Percentiles rank a stretch among this genome's conserved stretches.
phyloP scores from a whole-genome alignment of 2,888 invertebrate genomes.

The Drosophila greeni region DNA sequence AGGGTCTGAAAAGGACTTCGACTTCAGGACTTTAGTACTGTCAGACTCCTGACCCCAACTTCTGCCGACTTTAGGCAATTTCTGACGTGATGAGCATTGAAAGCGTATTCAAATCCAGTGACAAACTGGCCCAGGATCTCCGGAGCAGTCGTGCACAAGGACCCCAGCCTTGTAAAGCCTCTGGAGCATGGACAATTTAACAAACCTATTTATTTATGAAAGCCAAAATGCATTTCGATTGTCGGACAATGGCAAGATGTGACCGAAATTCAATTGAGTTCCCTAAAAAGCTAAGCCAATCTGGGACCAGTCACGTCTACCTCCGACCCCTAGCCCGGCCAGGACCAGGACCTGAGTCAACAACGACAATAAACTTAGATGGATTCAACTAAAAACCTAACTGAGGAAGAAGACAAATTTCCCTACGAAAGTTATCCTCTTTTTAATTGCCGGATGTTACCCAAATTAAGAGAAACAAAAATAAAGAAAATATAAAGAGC shows the following conservation, averaged over 20 bases:
- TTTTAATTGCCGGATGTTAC: neutral
- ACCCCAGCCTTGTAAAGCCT: constrained; percentile 10
- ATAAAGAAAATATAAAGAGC: too few relatives aligned
- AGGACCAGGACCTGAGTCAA: constrained; percentile 20
- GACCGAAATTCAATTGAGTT: constrained; percentile 59
- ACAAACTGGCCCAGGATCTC: constrained; percentile 53
- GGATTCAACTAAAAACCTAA: constrained; percentile 13
- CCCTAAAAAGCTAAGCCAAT: constrained; percentile 50
- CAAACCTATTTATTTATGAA: constrained; percentile 69
- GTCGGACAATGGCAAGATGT: constrained; percentile 51
- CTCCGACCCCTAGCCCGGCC: neutral
- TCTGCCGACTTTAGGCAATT: constrained; percentile 22
- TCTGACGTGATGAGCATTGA: constrained; percentile 64
- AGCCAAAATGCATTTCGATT: constrained; percentile 60
- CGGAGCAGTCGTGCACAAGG: constrained; percentile 26
- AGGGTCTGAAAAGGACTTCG: constrained; percentile 2
- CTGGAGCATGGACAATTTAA: constrained; percentile 63
- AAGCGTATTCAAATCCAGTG: constrained; percentile 65
- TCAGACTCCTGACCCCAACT: constrained; percentile 20
- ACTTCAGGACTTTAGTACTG: constrained; percentile 1
- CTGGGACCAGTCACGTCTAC: constrained; percentile 52
- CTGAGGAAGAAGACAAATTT: neutral
- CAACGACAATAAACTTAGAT: constrained; percentile 35
- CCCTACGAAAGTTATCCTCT: neutral
- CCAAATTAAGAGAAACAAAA: too few relatives aligned